Evolutionary conservation across 2,113 vertebrate genomes (phyloP).

Genomic region (Melanotaenia duboulayi): DNA sequence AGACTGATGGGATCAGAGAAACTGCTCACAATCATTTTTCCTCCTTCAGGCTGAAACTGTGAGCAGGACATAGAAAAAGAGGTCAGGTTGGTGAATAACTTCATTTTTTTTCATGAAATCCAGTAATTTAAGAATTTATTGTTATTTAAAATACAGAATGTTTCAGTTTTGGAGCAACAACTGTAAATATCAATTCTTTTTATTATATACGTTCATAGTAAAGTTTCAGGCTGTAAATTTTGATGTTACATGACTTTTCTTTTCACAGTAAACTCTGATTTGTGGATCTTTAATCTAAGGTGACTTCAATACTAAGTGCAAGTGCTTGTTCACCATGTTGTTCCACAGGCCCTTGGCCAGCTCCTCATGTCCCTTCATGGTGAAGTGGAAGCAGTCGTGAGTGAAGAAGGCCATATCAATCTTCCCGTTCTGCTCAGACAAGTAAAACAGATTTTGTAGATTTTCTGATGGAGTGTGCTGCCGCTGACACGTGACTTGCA

Average conservation of each 20-base stretch:
- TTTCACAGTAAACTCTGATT: background rate
- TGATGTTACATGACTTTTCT: background rate
- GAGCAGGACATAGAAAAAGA: conserved; percentile 12
- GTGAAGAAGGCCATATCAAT: conserved; percentile 86
- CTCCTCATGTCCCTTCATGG: conserved; percentile 86
- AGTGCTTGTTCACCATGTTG: conserved; percentile 82
- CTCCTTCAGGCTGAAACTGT: conserved; percentile 83
- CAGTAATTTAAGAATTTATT: too few relatives aligned
- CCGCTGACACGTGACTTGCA: background rate
- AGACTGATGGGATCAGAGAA: conserved; percentile 82
- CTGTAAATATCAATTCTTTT: too few relatives aligned
- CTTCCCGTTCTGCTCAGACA: conserved; percentile 75
- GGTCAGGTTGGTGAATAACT: background rate
- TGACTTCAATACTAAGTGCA: background rate
- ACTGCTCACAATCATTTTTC: conserved; percentile 77
- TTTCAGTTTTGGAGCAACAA: background rate
- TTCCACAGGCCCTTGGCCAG: conserved; percentile 87
- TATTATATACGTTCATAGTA: background rate
- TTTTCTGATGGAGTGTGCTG: conserved; percentile 1
- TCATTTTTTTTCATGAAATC: background rate
- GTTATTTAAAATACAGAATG: background rate
- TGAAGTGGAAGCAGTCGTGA: conserved; percentile 87
- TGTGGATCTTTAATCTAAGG: conserved; percentile 15
- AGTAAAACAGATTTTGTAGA: background rate
- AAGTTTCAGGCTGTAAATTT: background rate